Evolutionary conservation across 2,113 vertebrate species (phyloP).

Genomic region (Callorhinus ursinus): DNA sequence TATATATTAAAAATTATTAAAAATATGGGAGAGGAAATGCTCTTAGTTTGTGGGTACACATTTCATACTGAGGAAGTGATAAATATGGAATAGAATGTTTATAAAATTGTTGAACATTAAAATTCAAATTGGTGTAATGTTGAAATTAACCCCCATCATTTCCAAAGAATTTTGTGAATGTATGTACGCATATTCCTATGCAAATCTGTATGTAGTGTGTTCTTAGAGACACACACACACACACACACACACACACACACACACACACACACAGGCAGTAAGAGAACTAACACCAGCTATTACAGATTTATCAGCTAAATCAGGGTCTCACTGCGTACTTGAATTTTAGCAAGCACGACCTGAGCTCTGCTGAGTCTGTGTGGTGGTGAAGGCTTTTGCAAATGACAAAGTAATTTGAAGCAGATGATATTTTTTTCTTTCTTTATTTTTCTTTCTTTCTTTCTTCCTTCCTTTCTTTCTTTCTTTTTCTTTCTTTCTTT

Average conservation of each 20-base stretch:
- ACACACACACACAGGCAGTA: neutral
- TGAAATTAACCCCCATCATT: constrained; percentile 2
- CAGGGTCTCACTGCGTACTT: neutral
- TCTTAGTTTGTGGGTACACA: neutral
- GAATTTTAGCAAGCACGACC: neutral
- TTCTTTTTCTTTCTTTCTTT: too few species aligned
- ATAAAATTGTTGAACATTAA: constrained; percentile 10
- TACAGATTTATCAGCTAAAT: neutral
- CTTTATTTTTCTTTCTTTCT: too few species aligned
- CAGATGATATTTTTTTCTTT: neutral
- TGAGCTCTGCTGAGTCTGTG: neutral
- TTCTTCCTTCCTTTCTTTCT: too few species aligned
- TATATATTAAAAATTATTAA: neutral
- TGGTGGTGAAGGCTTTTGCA: neutral
- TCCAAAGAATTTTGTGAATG: neutral
- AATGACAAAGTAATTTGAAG: neutral
- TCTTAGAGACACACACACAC: neutral
- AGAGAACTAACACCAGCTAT: neutral
- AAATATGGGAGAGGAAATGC: neutral
- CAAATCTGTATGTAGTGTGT: neutral
- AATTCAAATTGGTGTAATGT: neutral
- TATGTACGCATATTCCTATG: neutral
- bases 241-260: neutral
- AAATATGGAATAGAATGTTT: neutral
- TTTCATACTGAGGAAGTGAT: neutral